Base-by-base conservation (phyloP, 1,140 invertebrate genomes). In the Rhizoglyphus robini region DNA sequence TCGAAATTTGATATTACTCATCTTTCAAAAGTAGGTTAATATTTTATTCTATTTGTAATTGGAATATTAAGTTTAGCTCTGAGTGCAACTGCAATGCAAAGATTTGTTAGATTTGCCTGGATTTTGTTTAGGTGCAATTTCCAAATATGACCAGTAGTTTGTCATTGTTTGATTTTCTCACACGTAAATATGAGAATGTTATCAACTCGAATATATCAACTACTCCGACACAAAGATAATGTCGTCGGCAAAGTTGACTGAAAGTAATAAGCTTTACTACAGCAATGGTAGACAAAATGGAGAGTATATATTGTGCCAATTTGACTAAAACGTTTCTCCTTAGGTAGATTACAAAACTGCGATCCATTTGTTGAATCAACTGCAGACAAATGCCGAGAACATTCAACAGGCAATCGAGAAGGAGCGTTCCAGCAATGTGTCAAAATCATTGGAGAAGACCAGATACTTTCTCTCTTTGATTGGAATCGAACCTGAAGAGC, bases 321-420 rank as follows among this genome's bases (percentile, higher is more conserved):
- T n/a, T n/a, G n/a, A n/a, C n/a, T n/a, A n/a, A n/a, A n/a, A n/a
- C n/a, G n/a, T 46, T 46, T 23, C 15, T 46, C 41, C 31, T 8
- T 20, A 54, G 51, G 23, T 54, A 15, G 62, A 61, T 18, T 66
- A 66, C 34, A 64, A 36, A 23, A 34, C 18, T 3, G 83, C 86
- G 47, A 77, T 88, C 1, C 72, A 76, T 57, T 77, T 80, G 48
- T 75, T 89, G 25, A 86, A 86, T 69, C 75, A 72, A 5, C 74
- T 89, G 27, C 87, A 88, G 74, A 83, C 83, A 25, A 88, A 87
- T 76, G 80, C 81, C 36, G 74, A 77, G 1, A 75, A 75, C n/a
- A 71, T 85, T 36, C 75, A 80, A 65, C 78, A 80, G 66, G 78
- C 74, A 58, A 73, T 70, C 70, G 70, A 72, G 47, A 75, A 76